These are phyloP conservation scores for Potamilus streckersoni DNA, from an alignment of 1,140 invertebrate genomes.

Conservation along the genomic window DNA sequence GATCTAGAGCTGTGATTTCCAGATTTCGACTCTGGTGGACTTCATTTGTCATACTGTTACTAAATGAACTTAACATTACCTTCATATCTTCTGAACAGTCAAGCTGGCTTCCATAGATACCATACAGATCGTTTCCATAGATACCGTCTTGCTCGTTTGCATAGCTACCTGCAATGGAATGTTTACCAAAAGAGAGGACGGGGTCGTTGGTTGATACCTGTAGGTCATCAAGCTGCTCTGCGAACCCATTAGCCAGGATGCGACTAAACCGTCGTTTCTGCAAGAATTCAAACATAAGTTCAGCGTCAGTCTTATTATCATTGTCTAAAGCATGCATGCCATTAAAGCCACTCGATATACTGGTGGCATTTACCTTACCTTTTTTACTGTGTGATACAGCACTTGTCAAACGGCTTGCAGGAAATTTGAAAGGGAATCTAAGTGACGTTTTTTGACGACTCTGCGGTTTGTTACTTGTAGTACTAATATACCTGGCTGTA, in stretches of 20 bases:
- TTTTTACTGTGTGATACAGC: constrained; percentile 23
- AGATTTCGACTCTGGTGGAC: no score
- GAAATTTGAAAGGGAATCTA: constrained; percentile 23
- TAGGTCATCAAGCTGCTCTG: constrained; percentile 28
- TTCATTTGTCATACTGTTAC: no score
- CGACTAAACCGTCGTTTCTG: constrained; percentile 41
- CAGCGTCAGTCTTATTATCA: constrained; percentile 32
- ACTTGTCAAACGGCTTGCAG: no score
- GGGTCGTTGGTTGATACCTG: constrained; percentile 26
- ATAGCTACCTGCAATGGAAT: constrained; percentile 9
- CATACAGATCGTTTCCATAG: no score
- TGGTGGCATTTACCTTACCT: constrained; percentile 23
- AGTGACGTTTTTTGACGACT: constrained; percentile 31
- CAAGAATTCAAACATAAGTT: constrained; percentile 38
- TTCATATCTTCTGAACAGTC: no score
- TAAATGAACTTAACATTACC: no score
- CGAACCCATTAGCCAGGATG: constrained; percentile 30
- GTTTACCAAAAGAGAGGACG: constrained; percentile 18
- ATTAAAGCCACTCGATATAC: constrained; percentile 1
- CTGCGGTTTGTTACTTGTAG: constrained; percentile 17
- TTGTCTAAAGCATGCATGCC: constrained; percentile 26
- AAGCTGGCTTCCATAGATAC: no score
- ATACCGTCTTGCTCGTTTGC: constrained; percentile 1
- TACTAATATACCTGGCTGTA: constrained; percentile 14
- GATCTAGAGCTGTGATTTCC: constrained; percentile 14